Evolutionary conservation across 1,140 invertebrate genomes (phyloP), one percentile per base, ranked within the genome.

Genomic region (Mizuhopecten yessoensis): DNA sequence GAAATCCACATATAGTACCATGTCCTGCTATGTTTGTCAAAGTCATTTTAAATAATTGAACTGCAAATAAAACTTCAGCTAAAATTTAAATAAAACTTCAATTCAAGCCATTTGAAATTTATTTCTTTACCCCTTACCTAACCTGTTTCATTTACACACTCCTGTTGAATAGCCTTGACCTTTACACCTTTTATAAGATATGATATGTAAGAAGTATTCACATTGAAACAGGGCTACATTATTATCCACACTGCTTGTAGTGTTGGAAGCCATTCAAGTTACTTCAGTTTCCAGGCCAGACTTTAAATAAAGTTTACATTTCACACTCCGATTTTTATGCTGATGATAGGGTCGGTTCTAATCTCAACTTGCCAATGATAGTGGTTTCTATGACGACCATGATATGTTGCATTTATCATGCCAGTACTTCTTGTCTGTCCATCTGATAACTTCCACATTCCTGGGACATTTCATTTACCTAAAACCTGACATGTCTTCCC

Each of bases 401-500:
- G 57, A 75, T 75, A 23, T 75, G 57, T 75, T 75, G 57, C 57
- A 75, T 75, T 75, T 75, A 75, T 75, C 57, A 75, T 75, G 57
- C 57, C 57, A 75, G n/a, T 23, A 75, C 57, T 75, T 29, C 57
- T 75, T 75, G 57, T 75, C 57, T 75, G 57, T 75, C 57, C 57
- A 75, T 75, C 57, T 75, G 57, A 75, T 75, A 75, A 75, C 57
- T 75, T 75, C 57, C 57, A 75, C 57, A 75, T 75, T 75, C 57
- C 57, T 75, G 11, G 20, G 57, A 75, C 57, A 75, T 75, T 75
- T 75, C 29, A 75, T 75, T 75, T n/a, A 75, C 57, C n/a, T 75
- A 75, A 75, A 75, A 75, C n/a, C 57, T 75, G 57, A 75, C 57
- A 75, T 13, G 57, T 75, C 57, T 75, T 75, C 57, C 15, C 57